Evolutionary conservation across 2,888 invertebrate species (phyloP).

Genomic region (Clusia tigrina): DNA sequence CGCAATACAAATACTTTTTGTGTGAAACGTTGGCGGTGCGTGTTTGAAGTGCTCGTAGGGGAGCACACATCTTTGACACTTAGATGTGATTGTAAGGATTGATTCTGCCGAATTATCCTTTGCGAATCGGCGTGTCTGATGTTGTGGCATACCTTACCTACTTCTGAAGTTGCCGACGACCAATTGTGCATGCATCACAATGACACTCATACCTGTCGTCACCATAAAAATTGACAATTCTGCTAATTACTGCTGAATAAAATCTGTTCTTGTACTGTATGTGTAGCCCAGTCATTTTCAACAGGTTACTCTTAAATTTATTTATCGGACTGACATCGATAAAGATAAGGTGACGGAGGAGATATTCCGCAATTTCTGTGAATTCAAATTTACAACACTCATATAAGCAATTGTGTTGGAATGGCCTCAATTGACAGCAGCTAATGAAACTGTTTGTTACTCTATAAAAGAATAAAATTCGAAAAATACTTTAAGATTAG

Average conservation of each 20-base stretch:
- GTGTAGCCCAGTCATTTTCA: slow-evolving; percentile 12
- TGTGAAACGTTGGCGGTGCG: slow-evolving; percentile 13
- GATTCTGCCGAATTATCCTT: slow-evolving; percentile 59
- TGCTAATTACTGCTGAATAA: slow-evolving; percentile 41
- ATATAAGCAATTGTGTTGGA: too few species aligned
- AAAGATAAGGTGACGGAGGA: too few species aligned
- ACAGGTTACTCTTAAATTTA: slow-evolving; percentile 31
- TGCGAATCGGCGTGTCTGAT: slow-evolving; percentile 41
- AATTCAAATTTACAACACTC: too few species aligned
- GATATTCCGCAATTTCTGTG: too few species aligned
- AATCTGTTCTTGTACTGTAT: not conserved
- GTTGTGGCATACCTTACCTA: slow-evolving; percentile 51
- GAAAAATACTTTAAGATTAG: too few species aligned
- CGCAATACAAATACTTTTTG: not conserved
- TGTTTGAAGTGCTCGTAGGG: slow-evolving; percentile 46
- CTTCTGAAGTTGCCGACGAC: slow-evolving; percentile 34
- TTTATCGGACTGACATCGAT: too few species aligned
- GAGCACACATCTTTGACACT: slow-evolving; percentile 38
- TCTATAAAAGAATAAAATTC: too few species aligned
- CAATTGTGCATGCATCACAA: too few species aligned
- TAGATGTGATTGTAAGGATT: slow-evolving; percentile 48
- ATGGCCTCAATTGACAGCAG: too few species aligned
- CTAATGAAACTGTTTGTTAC: too few species aligned
- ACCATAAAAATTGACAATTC: slow-evolving; percentile 52
- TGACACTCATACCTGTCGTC: slow-evolving; percentile 56